phyloP scores from a whole-genome alignment of 64 coral and sea anemone species.

The Platygyra sinensis region DNA sequence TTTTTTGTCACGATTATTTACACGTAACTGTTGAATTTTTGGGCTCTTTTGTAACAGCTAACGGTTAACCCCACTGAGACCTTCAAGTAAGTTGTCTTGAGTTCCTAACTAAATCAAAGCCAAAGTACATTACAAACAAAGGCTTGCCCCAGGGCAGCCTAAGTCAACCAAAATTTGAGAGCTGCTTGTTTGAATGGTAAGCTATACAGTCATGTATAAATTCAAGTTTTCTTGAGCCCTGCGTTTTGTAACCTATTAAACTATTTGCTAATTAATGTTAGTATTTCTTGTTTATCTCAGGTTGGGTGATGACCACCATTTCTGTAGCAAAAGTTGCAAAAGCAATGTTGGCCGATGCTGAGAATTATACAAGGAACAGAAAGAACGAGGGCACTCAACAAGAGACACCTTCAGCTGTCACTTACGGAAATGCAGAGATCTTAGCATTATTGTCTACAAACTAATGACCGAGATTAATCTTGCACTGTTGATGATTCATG shows the following conservation, averaged over 20 bases:
- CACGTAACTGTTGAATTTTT: too few relatives aligned
- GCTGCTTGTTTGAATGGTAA: too few relatives aligned
- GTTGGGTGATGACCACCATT: constrained; percentile 53
- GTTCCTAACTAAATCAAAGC: too few relatives aligned
- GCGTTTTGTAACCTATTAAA: neutral
- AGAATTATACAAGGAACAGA: constrained; percentile 37
- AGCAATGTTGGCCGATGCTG: constrained; percentile 64
- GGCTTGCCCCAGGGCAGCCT: too few relatives aligned
- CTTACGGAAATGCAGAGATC: constrained; percentile 49
- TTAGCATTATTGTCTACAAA: constrained; percentile 1
- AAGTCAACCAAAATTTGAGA: too few relatives aligned
- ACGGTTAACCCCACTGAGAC: too few relatives aligned
- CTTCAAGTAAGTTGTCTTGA: too few relatives aligned
- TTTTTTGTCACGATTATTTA: too few relatives aligned
- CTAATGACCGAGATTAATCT: neutral
- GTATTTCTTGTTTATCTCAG: constrained; percentile 16
- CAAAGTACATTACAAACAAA: too few relatives aligned
- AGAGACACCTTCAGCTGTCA: neutral
- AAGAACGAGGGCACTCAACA: neutral
- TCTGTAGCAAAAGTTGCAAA: constrained; percentile 70
- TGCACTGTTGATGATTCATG: neutral
- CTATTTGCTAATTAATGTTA: neutral
- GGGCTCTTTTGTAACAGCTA: too few relatives aligned
- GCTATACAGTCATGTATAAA: too few relatives aligned
- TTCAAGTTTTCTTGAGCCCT: neutral